Evolutionary conservation across 2,888 invertebrate species (phyloP).

Genomic region (Vesta saturnalis): DNA sequence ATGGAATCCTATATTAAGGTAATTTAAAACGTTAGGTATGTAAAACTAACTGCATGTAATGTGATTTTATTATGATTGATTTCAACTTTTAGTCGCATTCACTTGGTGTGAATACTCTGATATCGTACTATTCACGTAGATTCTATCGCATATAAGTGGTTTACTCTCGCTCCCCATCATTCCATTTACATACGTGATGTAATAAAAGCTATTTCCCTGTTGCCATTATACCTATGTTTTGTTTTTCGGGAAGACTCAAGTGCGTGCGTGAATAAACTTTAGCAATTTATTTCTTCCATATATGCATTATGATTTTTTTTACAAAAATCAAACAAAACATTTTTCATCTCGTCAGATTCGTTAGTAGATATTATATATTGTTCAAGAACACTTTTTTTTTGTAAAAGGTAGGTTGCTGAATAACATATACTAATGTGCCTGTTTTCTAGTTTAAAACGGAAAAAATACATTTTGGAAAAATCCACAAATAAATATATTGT

Average conservation of each 20-base stretch:
- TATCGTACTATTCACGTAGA: constrained; percentile 36
- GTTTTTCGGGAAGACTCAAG: constrained; percentile 35
- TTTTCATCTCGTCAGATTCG: too few species aligned
- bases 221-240: constrained; percentile 40
- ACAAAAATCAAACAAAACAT: neutral
- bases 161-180: constrained; percentile 42
- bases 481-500: too few species aligned
- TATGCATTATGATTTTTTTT: neutral
- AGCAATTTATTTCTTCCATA: constrained; percentile 22
- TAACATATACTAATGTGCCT: too few species aligned
- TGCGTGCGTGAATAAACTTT: constrained; percentile 41
- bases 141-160: constrained; percentile 39
- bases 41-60: constrained; percentile 15
- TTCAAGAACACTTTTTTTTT: too few species aligned
- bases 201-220: constrained; percentile 43
- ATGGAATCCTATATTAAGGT: constrained; percentile 17
- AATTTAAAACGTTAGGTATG: constrained; percentile 1
- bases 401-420: too few species aligned
- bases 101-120: constrained; percentile 24
- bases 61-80: constrained; percentile 34
- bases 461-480: too few species aligned
- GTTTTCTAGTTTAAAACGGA: too few species aligned
- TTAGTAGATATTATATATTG: too few species aligned
- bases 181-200: constrained; percentile 47
- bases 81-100: constrained; percentile 31